phyloP scores from a whole-genome alignment of 2,113 vertebrate genomes.

The Leptocoma aspasia region DNA sequence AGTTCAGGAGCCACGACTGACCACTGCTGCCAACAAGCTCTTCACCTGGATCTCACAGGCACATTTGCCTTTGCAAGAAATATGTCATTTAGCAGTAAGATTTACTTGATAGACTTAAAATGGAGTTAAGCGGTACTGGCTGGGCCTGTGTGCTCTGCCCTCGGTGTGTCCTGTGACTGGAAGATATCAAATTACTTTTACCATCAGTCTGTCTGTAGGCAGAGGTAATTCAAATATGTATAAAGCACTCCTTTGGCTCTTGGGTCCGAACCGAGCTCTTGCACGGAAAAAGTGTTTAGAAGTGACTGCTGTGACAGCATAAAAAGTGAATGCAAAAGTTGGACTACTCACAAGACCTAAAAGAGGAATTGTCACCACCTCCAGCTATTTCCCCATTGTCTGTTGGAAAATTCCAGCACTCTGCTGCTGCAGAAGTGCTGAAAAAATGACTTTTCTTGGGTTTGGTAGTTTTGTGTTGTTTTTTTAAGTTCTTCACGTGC shows the following conservation, averaged over 20 bases:
- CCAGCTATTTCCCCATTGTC: background rate
- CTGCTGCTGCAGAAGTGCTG: background rate
- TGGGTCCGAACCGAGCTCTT: background rate
- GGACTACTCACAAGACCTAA: rapidly evolving
- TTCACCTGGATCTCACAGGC: rapidly evolving
- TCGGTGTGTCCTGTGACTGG: background rate
- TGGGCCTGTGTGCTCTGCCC: background rate
- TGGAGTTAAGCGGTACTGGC: background rate
- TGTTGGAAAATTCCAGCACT: background rate
- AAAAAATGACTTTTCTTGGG: background rate
- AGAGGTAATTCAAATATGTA: background rate
- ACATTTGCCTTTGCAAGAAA: background rate
- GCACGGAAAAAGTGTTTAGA: background rate
- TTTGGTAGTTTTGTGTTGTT: background rate
- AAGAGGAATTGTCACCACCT: background rate
- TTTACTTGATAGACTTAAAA: background rate
- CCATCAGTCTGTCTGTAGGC: background rate
- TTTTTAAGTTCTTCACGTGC: background rate
- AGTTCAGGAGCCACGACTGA: rapidly evolving
- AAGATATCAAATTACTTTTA: background rate
- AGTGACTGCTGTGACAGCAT: background rate
- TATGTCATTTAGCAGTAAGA: background rate
- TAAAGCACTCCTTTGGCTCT: background rate
- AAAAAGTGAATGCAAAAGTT: background rate
- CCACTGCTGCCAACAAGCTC: background rate